phyloP scores from a whole-genome alignment of 1,140 invertebrate genomes.

The Nilaparvata lugens region DNA sequence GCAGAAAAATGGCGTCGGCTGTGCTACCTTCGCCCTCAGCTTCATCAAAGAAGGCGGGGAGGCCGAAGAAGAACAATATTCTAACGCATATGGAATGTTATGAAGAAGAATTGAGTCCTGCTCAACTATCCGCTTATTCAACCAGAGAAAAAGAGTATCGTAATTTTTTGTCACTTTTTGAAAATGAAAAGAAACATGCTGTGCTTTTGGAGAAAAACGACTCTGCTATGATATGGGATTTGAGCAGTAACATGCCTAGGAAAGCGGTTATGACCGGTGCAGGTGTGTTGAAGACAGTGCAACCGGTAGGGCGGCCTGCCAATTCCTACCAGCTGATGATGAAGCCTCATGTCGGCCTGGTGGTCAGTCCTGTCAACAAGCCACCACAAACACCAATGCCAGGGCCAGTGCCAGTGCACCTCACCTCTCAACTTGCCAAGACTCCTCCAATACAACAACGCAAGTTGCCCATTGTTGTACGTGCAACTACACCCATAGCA shows the following conservation, averaged over 20 bases:
- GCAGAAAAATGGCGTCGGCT: no score
- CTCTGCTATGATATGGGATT: background rate
- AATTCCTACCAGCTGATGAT: background rate
- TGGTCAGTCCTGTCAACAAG: background rate
- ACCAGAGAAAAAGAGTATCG: background rate
- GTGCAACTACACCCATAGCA: background rate
- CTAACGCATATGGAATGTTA: background rate
- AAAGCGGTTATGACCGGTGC: background rate
- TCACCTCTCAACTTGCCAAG: background rate
- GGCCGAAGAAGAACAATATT: no score
- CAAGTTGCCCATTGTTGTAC: background rate
- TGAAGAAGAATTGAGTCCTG: constrained; percentile 1
- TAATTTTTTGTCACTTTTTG: background rate
- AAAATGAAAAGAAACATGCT: background rate
- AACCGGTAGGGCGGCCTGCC: no score
- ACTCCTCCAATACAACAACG: background rate
- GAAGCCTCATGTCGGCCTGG: background rate
- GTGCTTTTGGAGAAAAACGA: background rate
- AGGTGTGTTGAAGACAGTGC: no score
- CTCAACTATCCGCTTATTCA: background rate
- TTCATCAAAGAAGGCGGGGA: no score
- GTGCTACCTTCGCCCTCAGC: no score
- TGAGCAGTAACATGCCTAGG: background rate
- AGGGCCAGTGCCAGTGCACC: background rate
- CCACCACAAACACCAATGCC: background rate